Evolutionary conservation across 1,140 invertebrate genomes (phyloP).

Genomic region (Physella acuta): DNA sequence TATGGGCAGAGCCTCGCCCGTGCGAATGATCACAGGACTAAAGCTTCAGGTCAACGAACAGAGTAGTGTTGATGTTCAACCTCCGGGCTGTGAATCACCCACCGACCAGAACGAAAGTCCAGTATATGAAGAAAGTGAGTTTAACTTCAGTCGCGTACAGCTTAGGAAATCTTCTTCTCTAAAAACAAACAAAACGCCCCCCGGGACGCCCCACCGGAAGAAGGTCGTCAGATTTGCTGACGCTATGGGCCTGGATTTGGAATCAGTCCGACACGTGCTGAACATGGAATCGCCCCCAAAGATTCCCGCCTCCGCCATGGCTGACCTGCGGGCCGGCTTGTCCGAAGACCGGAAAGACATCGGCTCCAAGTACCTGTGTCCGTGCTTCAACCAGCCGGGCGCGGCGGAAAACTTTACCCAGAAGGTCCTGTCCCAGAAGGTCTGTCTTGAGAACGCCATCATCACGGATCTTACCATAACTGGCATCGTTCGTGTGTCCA

Average conservation of each 20-base stretch:
- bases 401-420: slow-evolving; percentile 77
- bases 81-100: neutral
- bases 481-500: slow-evolving; percentile 83
- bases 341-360: slow-evolving; percentile 38
- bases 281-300: slow-evolving; percentile 55
- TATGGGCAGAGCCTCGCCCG: neutral
- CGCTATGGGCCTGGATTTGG: slow-evolving; percentile 87
- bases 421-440: slow-evolving; percentile 70
- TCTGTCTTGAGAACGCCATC: slow-evolving; percentile 79
- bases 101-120: slow-evolving; percentile 30
- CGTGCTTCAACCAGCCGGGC: slow-evolving; percentile 82
- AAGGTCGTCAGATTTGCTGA: slow-evolving; percentile 96
- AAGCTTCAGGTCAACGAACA: slow-evolving; percentile 22
- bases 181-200: slow-evolving; percentile 88
- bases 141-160: slow-evolving; percentile 48
- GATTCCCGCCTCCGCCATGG: slow-evolving; percentile 56
- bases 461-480: slow-evolving; percentile 70
- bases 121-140: slow-evolving; percentile 52
- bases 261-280: slow-evolving; percentile 72
- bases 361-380: slow-evolving; percentile 63
- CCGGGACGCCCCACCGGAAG: slow-evolving; percentile 72
- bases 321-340: slow-evolving; percentile 46
- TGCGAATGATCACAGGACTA: neutral
- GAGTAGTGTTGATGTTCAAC: neutral
- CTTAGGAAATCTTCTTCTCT: slow-evolving; percentile 68